Percentiles rank a stretch among this genome's conserved stretches.
Evolutionary conservation across 2,797 vertebrate species (phyloP).

Genomic region (Glossophaga mutica): DNA sequence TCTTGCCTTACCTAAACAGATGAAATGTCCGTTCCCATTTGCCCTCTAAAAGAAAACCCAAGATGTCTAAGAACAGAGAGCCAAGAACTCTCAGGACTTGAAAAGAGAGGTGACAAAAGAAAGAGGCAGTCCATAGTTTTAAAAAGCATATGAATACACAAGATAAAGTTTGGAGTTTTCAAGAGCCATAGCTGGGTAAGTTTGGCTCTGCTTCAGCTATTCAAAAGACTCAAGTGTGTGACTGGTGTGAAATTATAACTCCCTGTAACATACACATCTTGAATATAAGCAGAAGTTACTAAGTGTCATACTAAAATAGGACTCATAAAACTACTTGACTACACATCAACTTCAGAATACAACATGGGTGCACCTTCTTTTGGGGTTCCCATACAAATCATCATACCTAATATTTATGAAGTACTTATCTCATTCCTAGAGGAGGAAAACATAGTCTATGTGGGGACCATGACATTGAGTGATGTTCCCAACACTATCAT

Average conservation of each 20-base stretch:
- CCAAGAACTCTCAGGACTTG: not conserved
- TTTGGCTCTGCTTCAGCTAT: not conserved
- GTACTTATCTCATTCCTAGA: not conserved
- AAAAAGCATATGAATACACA: not conserved
- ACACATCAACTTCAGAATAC: not conserved
- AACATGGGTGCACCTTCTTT: not conserved
- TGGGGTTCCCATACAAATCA: not conserved
- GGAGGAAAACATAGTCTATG: not conserved
- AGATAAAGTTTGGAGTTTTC: not conserved
- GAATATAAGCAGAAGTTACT: not conserved
- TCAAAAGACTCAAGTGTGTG: not conserved
- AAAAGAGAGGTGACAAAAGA: not conserved
- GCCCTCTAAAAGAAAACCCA: not conserved
- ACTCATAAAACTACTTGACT: not conserved
- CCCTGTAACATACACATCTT: not conserved
- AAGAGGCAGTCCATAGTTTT: not conserved
- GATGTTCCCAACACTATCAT: not conserved
- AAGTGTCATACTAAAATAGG: not conserved
- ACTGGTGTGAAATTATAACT: not conserved
- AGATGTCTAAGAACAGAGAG: not conserved
- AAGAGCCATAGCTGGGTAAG: not conserved
- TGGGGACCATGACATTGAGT: not conserved
- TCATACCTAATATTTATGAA: not conserved
- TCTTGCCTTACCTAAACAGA: not conserved
- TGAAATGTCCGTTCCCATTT: not conserved